Conservation (phyloP, 2,888 invertebrate species). For the Epinotia bilunana region DNA sequence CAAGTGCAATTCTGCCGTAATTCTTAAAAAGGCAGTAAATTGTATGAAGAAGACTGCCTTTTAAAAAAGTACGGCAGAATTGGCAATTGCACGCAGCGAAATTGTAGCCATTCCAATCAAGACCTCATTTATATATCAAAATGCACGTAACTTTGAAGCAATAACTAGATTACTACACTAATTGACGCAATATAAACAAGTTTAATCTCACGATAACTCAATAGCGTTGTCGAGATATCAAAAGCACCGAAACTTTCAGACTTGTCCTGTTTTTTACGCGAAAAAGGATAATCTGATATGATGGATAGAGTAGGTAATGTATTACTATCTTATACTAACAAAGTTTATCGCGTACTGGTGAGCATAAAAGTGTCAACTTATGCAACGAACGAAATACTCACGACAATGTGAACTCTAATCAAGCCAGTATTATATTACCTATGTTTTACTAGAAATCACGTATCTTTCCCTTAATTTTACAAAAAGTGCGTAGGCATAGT, state of each 20-base stretch:
- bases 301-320: conserved; percentile 62
- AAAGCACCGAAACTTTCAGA: conserved; percentile 41
- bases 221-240: conserved; percentile 29
- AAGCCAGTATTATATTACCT: not conserved
- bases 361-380: conserved; percentile 44
- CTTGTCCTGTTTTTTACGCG: conserved; percentile 37
- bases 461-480: too few species aligned
- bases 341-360: conserved; percentile 55
- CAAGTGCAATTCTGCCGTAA: too few species aligned
- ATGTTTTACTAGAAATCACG: not conserved
- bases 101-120: too few species aligned
- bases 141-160: not conserved
- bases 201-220: conserved; percentile 28
- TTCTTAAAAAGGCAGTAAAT: too few species aligned
- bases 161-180: conserved; percentile 6
- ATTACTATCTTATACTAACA: conserved; percentile 65
- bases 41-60: too few species aligned
- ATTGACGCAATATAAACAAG: conserved; percentile 21
- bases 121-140: too few species aligned
- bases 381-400: not conserved
- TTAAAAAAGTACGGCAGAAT: too few species aligned
- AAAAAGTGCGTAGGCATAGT: too few species aligned
- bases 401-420: not conserved
- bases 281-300: conserved; percentile 58
- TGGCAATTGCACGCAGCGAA: too few species aligned